Conservation (phyloP, 2,888 invertebrate genomes). For the Malthinus flaveolus region DNA sequence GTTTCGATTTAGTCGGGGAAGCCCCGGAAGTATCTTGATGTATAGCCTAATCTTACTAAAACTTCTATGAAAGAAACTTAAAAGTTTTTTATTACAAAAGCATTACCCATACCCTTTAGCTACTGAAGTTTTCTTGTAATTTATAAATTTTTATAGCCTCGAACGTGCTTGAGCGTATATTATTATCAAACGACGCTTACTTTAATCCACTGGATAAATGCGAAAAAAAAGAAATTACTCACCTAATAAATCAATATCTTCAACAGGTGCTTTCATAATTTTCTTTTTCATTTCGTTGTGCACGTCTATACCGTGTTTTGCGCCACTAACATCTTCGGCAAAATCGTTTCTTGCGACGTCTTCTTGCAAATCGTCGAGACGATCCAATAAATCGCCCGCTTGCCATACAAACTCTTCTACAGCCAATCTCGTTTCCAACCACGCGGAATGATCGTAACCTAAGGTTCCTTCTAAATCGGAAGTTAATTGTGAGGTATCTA, state of each 20-base stretch:
- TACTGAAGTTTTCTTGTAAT: too few relatives aligned
- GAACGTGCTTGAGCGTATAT: too few relatives aligned
- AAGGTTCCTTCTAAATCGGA: conserved; percentile 92
- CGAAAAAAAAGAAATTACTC: conserved; percentile 46
- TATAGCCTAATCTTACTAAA: too few relatives aligned
- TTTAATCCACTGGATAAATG: too few relatives aligned
- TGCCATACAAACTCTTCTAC: conserved; percentile 97
- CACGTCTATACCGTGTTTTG: conserved; percentile 88
- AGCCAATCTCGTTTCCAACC: conserved; percentile 94
- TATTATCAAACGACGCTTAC: too few relatives aligned
- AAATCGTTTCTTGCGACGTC: conserved; percentile 92
- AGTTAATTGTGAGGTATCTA: conserved; percentile 91
- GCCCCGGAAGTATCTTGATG: too few relatives aligned
- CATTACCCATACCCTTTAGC: too few relatives aligned
- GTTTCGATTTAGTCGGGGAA: too few relatives aligned
- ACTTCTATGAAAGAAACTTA: too few relatives aligned
- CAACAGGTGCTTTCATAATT: conserved; percentile 91
- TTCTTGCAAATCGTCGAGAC: conserved; percentile 90
- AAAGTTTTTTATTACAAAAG: too few relatives aligned
- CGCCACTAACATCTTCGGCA: conserved; percentile 91
- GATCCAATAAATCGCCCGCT: conserved; percentile 88
- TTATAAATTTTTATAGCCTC: too few relatives aligned
- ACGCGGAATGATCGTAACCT: conserved; percentile 94
- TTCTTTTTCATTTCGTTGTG: conserved; percentile 94
- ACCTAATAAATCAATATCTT: conserved; percentile 90